Percentiles rank a stretch among this genome's conserved stretches.
phyloP scores from a whole-genome alignment of 2,113 vertebrate genomes.

The Theristicus caerulescens region DNA sequence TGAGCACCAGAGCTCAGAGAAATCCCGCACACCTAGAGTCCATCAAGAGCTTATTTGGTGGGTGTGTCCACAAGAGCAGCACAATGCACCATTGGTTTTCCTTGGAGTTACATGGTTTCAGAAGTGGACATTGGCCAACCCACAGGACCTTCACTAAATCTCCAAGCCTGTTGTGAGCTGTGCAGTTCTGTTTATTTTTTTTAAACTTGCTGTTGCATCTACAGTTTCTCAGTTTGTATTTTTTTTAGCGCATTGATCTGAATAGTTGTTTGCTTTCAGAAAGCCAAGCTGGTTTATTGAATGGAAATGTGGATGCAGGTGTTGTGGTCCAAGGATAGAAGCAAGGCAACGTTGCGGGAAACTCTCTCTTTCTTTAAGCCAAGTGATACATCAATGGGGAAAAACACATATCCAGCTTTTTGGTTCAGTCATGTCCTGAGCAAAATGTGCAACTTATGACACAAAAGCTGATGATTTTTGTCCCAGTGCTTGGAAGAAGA shows the following conservation, averaged over 20 bases:
- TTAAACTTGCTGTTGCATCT: neutral
- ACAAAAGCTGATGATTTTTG: neutral
- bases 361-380: accelerated
- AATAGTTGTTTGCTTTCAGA: neutral
- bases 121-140: neutral
- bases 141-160: neutral
- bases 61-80: neutral
- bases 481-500: neutral
- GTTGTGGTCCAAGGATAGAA: neutral
- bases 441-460: neutral
- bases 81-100: neutral
- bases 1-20: neutral
- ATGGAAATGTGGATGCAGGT: neutral
- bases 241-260: neutral
- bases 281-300: neutral
- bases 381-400: accelerated
- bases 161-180: neutral
- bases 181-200: neutral
- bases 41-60: neutral
- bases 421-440: neutral
- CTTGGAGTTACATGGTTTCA: neutral
- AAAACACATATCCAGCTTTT: neutral
- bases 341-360: neutral
- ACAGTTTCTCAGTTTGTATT: neutral
- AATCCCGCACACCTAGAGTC: accelerated